Evolutionary conservation across 92 coral and sea anemone genomes (phyloP), one percentile per base, ranked within the genome.

Genomic region (Porites evermanni): DNA sequence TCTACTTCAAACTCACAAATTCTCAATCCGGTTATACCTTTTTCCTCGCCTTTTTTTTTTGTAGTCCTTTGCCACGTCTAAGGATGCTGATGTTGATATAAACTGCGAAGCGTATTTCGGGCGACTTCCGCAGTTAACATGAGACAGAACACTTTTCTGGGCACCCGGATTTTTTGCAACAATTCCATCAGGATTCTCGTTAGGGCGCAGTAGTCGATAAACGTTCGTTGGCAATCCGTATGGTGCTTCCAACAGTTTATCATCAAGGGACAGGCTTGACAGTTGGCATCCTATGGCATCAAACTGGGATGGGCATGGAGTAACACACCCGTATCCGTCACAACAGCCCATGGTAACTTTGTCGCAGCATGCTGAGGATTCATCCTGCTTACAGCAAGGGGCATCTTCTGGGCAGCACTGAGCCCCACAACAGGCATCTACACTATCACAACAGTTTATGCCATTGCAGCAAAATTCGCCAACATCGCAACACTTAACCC

Each of bases 91-190:
- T 23, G 88, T 75, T 63, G 88, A 84, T 53, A 84, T 84, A 14
- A n/a, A 84, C 72, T 84, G 88, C n/a, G 88, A 84, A 20, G 53
- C 18, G 72, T 84, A 84, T 2, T 32, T 17, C 26, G 51, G 70
- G 6, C 70, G 59, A 54, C 89, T 77, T 11, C 84, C 85, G 18
- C 84, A 86, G 67, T 86, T 86, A 4, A 78, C 84, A 59, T 86
- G 89, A 38, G 84, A 86, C 18, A 86, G 38, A 77, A 86, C 89
- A n/a, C 67, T 63, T 53, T 53, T 86, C 58, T 65, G 19, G 47
- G 84, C 85, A 38, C n/a, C 1, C 10, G 72, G 82, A 16, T 84
- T 59, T 63, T 75, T 72, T 12, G 80, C 88, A 38, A 74, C 72
- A 19, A 75, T 59, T 61, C n/a, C 88, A 3, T 13, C n/a, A 8